These are phyloP conservation scores for Florisuga fusca DNA, from an alignment of 2,797 vertebrate species.

Conservation along the genomic window DNA sequence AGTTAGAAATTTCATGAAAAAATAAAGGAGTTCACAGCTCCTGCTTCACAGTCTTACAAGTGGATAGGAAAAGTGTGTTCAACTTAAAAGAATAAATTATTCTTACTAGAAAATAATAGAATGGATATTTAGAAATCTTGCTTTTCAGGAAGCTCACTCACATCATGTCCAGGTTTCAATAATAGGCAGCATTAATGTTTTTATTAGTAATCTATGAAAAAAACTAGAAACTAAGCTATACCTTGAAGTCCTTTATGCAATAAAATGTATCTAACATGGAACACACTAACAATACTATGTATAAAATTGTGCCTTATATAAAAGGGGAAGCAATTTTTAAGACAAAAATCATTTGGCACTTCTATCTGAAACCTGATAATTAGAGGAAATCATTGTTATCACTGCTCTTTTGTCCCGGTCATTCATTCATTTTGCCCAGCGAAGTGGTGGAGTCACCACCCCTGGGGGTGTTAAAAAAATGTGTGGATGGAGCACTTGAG, in stretches of 20 bases:
- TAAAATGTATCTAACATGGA: background rate
- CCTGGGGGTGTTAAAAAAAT: no score
- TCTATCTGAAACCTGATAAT: background rate
- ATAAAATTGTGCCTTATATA: background rate
- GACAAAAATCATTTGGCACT: background rate
- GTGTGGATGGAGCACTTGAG: no score
- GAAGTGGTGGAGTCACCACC: no score
- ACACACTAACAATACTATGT: accelerated
- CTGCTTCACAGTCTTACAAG: background rate
- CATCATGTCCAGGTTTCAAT: background rate
- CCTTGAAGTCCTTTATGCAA: background rate
- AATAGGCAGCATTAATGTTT: background rate
- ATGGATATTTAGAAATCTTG: background rate
- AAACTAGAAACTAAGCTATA: background rate
- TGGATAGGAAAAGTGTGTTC: background rate
- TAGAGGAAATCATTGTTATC: background rate
- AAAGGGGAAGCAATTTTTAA: background rate
- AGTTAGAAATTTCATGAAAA: background rate
- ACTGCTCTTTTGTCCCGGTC: accelerated
- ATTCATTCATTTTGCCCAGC: background rate
- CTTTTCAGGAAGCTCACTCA: background rate
- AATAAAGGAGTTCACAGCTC: background rate
- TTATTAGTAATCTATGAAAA: background rate
- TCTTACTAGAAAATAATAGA: background rate
- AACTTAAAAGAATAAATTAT: background rate